phyloP scores from a whole-genome alignment of 2,888 invertebrate species.

The Pandemis corylana region DNA sequence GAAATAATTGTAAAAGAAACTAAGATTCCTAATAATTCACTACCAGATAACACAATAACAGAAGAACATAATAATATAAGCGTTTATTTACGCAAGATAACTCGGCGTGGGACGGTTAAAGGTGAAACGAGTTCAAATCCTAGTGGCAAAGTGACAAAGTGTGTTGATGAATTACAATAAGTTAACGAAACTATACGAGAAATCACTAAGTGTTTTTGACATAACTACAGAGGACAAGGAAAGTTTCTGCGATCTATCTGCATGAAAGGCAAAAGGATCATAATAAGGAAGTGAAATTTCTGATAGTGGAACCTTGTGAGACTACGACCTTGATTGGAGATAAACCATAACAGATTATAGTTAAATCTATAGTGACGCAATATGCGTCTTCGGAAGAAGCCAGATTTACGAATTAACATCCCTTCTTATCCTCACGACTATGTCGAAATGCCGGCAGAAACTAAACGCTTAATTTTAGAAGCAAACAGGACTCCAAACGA shows the following conservation, averaged over 20 bases:
- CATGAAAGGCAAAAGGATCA: too few species aligned
- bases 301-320: neutral
- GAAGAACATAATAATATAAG: neutral
- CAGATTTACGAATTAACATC: slow-evolving; percentile 70
- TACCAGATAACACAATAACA: neutral
- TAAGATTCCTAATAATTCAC: neutral
- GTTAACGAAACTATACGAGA: neutral
- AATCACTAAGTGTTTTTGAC: too few species aligned
- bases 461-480: slow-evolving; percentile 58
- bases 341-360: slow-evolving; percentile 34
- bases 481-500: slow-evolving; percentile 53
- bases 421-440: slow-evolving; percentile 73
- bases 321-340: slow-evolving; percentile 30
- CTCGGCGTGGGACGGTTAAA: neutral
- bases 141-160: neutral
- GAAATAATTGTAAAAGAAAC: neutral
- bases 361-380: slow-evolving; percentile 28
- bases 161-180: neutral
- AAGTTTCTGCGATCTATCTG: too few species aligned
- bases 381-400: slow-evolving; percentile 72
- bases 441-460: slow-evolving; percentile 73
- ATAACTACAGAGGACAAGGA: too few species aligned
- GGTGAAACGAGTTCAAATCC: neutral
- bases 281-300: slow-evolving; percentile 9
- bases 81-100: neutral